phyloP scores from a whole-genome alignment of 2,797 vertebrate genomes.

The Ctenopoma multispine region DNA sequence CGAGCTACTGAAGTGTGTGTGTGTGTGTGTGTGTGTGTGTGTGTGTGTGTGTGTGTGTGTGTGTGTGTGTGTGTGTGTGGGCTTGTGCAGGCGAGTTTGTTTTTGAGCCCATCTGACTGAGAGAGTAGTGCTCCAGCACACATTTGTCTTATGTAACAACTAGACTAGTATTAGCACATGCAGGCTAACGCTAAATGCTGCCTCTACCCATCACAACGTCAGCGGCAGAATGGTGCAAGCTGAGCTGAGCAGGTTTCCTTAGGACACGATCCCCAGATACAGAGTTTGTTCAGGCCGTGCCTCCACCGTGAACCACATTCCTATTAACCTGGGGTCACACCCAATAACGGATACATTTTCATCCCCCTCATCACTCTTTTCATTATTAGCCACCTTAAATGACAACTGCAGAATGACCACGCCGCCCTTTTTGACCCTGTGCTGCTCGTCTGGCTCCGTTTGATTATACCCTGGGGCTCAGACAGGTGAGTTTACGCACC shows the following conservation, averaged over 20 bases:
- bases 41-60: too few relatives aligned
- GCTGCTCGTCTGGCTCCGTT: neutral
- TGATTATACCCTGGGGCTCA: neutral
- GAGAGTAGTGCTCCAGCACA: slow-evolving; percentile 55
- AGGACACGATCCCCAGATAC: neutral
- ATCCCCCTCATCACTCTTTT: slow-evolving; percentile 18
- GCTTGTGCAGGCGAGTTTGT: slow-evolving; percentile 7
- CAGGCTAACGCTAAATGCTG: slow-evolving; percentile 54
- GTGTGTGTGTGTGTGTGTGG: slow-evolving; percentile 23
- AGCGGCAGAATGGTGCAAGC: slow-evolving; percentile 13
- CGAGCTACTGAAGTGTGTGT: slow-evolving; percentile 33
- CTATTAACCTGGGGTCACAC: slow-evolving; percentile 50
- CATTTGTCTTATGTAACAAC: slow-evolving; percentile 82
- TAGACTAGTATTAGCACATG: slow-evolving; percentile 64
- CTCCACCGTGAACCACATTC: neutral
- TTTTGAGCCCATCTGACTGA: slow-evolving; percentile 41
- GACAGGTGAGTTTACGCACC: slow-evolving; percentile 4
- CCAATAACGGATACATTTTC: slow-evolving; percentile 5
- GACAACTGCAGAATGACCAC: slow-evolving; percentile 1
- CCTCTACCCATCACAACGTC: slow-evolving; percentile 36
- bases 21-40: slow-evolving; percentile 17
- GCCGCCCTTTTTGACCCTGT: neutral
- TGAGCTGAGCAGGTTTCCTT: slow-evolving; percentile 4
- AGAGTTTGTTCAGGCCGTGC: neutral
- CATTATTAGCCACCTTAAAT: slow-evolving; percentile 12